Base-by-base conservation (phyloP, 2,888 invertebrate species). In the Amblyjoppa proteus region DNA sequence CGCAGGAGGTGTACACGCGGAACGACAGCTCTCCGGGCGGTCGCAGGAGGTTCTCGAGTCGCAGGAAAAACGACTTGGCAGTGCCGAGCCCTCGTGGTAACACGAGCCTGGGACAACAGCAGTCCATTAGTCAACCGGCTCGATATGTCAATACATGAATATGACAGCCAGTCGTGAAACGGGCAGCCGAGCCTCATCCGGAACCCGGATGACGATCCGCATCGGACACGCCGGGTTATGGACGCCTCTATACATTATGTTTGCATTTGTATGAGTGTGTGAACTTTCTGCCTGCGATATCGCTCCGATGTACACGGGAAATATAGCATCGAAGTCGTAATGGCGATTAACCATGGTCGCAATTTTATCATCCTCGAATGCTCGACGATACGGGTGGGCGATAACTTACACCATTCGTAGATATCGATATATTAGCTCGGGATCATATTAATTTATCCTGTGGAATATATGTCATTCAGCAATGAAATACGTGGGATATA, bases 91-190 rank as follows among this genome's bases (percentile, higher is more conserved):
- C 91, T 90, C 87, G 86, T 87, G 89, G 94, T 93, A 94, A 94
- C 91, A 90, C 91, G 94, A 94, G 91, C 91, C 89, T 93, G 89
- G 90, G 92, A 94, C 92, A 94, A 94, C 93, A 94, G 90, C 92
- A 92, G 94, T 94, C 94, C 94, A 94, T 94, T 94, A 94, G 94
- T 94, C 94, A 94, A 94, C 91, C 93, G 92, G 91, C 92, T 92
- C 90, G 77, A 81, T 87, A 90, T 94, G 93, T 94, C 94, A 94
- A 94, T 94, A 94, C 92, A 94, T 94, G 92, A 93, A 93, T 93
- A 93, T 93, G 93, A 93, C 93, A 91, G 92, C 90, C 90, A 92
- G 92, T 92, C 92, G 87, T 86, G 87, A 84, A 87, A 82, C 82
- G 84, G 77, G 78, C 73, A 69, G 87, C 87, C 88, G 81, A 82